Percentiles rank a stretch among this genome's conserved stretches.
phyloP scores from a whole-genome alignment of 1,140 invertebrate species.

The Trigoniulus corallinus region DNA sequence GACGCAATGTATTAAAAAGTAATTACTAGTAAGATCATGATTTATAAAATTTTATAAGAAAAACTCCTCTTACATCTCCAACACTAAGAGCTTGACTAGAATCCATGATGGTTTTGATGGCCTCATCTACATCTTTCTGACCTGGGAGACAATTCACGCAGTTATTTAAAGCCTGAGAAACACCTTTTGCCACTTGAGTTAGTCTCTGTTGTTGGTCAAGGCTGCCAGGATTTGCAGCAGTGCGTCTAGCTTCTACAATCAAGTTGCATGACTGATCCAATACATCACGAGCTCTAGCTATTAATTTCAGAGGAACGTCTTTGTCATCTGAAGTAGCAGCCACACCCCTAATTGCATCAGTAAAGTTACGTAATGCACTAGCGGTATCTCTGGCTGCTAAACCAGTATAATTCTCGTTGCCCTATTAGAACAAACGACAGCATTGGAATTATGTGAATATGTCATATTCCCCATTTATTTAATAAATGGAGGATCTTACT shows the following conservation, averaged over 20 bases:
- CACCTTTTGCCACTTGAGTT: conserved; percentile 43
- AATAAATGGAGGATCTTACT: conserved; percentile 15
- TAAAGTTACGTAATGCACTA: conserved; percentile 48
- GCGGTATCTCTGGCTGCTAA: conserved; percentile 64
- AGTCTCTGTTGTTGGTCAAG: conserved; percentile 40
- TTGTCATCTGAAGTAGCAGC: conserved; percentile 44
- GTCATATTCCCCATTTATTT: background rate
- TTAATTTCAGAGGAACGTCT: conserved; percentile 42
- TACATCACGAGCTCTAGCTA: conserved; percentile 60
- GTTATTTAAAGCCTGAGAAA: conserved; percentile 34
- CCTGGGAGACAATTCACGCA: conserved; percentile 67
- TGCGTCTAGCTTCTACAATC: conserved; percentile 55
- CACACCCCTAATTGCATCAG: conserved; percentile 50
- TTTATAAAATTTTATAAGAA: background rate
- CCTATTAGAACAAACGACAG: conserved; percentile 22
- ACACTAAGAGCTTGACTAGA: conserved; percentile 51
- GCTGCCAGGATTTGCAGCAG: conserved; percentile 40
- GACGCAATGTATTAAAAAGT: background rate
- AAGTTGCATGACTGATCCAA: conserved; percentile 53
- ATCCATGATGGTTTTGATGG: conserved; percentile 61
- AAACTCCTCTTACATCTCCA: conserved; percentile 27
- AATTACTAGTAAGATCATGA: background rate
- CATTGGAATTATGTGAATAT: background rate
- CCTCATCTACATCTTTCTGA: conserved; percentile 73
- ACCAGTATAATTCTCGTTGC: conserved; percentile 66